phyloP scores from a whole-genome alignment of 2,888 invertebrate genomes.

The Cartodere bifasciata region DNA sequence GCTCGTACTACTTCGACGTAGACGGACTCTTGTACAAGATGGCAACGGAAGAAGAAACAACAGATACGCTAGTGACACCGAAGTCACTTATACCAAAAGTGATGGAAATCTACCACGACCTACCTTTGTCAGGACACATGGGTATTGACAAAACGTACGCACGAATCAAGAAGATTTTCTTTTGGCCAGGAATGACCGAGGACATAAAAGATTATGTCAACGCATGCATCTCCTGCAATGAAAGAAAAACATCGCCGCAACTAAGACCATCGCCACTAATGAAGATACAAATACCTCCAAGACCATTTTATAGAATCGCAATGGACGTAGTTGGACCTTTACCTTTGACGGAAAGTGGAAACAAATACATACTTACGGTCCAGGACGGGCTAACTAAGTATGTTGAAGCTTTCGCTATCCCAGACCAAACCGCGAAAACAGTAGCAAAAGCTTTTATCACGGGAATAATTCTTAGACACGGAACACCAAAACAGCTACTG shows the following conservation, averaged over 20 bases:
- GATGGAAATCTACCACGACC: constrained; percentile 16
- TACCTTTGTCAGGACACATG: constrained; percentile 19
- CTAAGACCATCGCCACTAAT: constrained; percentile 15
- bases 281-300: constrained; percentile 12
- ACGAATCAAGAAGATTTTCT: constrained; percentile 16
- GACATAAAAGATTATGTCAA: constrained; percentile 17
- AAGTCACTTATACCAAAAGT: constrained; percentile 7
- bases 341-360: no score
- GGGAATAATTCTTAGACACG: constrained; percentile 19
- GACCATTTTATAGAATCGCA: constrained; percentile 17
- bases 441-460: constrained; percentile 18
- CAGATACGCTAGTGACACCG: constrained; percentile 12
- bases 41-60: constrained; percentile 3
- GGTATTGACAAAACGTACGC: constrained; percentile 21
- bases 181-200: constrained; percentile 18
- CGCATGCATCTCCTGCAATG: constrained; percentile 19
- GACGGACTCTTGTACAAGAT: constrained; percentile 11
- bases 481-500: constrained; percentile 20
- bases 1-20: constrained; percentile 9
- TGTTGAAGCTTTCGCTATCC: no score
- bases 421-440: no score
- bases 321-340: no score
- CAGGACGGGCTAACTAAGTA: no score
- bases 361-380: no score
- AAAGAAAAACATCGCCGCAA: constrained; percentile 18